These are phyloP conservation scores for Cariama cristata DNA, from an alignment of 2,113 vertebrate species.

Conservation along the genomic window DNA sequence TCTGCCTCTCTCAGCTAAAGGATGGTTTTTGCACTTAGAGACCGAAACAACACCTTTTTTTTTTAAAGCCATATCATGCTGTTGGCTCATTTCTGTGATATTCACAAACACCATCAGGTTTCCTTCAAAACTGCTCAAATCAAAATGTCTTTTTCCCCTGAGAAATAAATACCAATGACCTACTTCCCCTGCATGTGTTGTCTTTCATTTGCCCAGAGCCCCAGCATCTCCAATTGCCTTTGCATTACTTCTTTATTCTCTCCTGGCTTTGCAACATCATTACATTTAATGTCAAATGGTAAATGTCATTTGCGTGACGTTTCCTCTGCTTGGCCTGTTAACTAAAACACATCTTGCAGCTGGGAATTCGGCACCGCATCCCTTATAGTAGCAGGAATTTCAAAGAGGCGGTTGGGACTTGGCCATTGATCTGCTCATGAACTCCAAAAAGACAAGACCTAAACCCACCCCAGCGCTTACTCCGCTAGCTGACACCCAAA, in stretches of 20 bases:
- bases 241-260: not conserved
- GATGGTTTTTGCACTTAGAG: not conserved
- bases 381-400: not conserved
- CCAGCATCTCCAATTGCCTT: not conserved
- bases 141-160: not conserved
- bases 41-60: not conserved
- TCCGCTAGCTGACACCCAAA: not conserved
- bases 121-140: not conserved
- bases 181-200: not conserved
- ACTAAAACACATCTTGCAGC: not conserved
- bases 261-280: not conserved
- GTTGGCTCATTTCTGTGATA: not conserved
- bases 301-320: accelerated
- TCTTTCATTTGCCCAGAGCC: not conserved
- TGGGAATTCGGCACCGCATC: not conserved
- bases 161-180: not conserved
- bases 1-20: not conserved
- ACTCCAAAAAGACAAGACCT: not conserved
- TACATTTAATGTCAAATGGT: not conserved
- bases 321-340: not conserved
- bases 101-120: not conserved
- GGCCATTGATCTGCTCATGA: not conserved
- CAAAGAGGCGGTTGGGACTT: not conserved
- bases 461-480: accelerated
- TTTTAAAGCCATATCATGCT: not conserved